Base-by-base conservation (phyloP, 2,113 vertebrate genomes). In the Poicephalus gulielmi region DNA sequence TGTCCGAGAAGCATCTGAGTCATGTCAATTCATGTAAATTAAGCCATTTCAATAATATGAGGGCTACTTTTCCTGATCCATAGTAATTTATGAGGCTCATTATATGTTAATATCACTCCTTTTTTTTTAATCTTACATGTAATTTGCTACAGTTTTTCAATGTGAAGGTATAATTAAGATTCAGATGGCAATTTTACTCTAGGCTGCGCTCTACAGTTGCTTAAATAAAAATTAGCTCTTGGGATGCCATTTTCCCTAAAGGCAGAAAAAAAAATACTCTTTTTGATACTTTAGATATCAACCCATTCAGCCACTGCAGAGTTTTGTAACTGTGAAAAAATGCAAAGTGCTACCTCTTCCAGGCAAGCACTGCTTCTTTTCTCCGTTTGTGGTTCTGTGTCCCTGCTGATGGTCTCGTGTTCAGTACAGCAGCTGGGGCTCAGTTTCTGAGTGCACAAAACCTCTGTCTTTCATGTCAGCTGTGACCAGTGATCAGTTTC, bases 11-110 rank as follows among this genome's bases (percentile, higher is more conserved):
- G 86, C 71, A 92, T 94, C 93, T 86, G 94, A 97, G 79, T 85
- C 94, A 95, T 50, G 25, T 49, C 91, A 88, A 93, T 85, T 91
- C 93, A 83, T 83, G 92, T 90, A 95, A 97, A 97, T 96, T 79
- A 94, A 93, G 94, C 92, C 84, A 88, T 96, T 94, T 96, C 94
- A 92, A 77, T 94, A 96, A 88, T 93, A 94, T 67, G 88, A 89
- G 47, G 71, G 69, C 78, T 95, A 94, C 94, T 96, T 96, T 95
- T 95, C 78, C 64, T 91, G 92, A 89, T 95, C 86, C 89, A 71
- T 80, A 94, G 84, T 96, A 97, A 97, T 95, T 97, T 96, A 97
- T 96, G 95, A 95, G 84, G 85, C 79, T 96, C 95, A 96, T 97
- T 97, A 96, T 91, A 90, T 95, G 90, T 96, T 96, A 95, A 96